Base-by-base conservation (phyloP, 2,113 vertebrate genomes). In the Tyto alba region DNA sequence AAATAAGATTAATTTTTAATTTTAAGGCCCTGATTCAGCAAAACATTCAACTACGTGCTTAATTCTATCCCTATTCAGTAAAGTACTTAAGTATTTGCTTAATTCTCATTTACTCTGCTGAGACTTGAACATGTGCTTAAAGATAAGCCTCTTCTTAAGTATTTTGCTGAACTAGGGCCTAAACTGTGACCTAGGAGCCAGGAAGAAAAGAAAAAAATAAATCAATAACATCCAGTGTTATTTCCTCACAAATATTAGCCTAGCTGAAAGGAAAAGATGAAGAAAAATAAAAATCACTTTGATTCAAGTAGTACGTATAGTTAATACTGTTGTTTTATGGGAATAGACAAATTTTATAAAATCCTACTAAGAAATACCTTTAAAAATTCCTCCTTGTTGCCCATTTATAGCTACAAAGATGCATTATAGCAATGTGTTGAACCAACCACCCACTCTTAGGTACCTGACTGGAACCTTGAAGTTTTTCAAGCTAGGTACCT, bases 1-100 rank as follows among this genome's bases (percentile, higher is more conserved):
- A 95, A 95, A 97, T 91, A 96, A 96, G 95, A 97, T 97, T 97
- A 97, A 96, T 95, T 96, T 96, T 97, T 97, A 96, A 97, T 96
- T 96, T 97, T 95, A 97, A 91, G 93, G 88, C 90, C 73, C 93
- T 95, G 93, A 94, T 93, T 95, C 95, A 95, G 96, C 88, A 75
- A 95, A 96, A 95, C 97, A 96, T 92, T 94, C 83, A 97, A 96
- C 95, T 92, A 96, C 30, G 29, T 94, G 76, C 94, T 97, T 95
- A 97, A 97, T 96, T 96, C 88, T 79, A 97, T 94, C 93, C 95
- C 80, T 96, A 95, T 95, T 96, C 92, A 96, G 93, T 95, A 96
- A 96, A 94, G 95, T 91, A 93, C 95, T 96, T 96, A 96, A 96
- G 95, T 97, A 97, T 95, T 93, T 96, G 95, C 96, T 95, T 97